Evolutionary conservation across 1,140 invertebrate species (phyloP), one percentile per base, ranked within the genome.

Genomic region (Battus philenor): DNA sequence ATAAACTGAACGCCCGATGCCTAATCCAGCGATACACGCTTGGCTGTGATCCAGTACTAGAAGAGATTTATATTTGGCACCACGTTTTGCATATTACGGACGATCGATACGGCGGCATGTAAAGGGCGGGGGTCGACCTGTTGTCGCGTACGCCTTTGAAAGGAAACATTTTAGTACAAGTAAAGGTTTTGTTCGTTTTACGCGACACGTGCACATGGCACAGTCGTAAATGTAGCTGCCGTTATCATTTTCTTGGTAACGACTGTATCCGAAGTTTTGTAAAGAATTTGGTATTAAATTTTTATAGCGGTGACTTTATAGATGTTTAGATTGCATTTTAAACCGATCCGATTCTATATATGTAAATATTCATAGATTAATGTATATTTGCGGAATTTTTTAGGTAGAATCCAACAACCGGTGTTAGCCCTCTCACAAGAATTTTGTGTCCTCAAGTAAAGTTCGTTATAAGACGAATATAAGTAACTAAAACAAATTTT

Each of bases 31-130:
- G 26, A 29, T 36, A 11, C 8, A 8, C 32, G 6, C 16, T 36
- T 36, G 33, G 33, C 33, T 1, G 1, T 5, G 17, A 4, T 36
- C 33, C 33, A 36, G 33, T 36, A 36, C 10, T 3, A 34, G n/a
- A 34, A 1, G 9, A 20, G 32, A 34, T 36, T 36, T 20, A 36
- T 33, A 15, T 33, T 9, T n/a, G 8, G 32, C 32, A n/a, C 18
- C 33, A 22, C 17, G 33, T 36, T 36, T 20, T 36, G 17, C 33
- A 36, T 36, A 15, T 31, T 31, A 22, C 32, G 4, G 4, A 8
- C 26, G 32, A 33, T 20, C 33, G 9, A 36, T 36, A 36, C 9
- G 8, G 10, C n/a, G 33, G 18, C 6, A 20, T 20, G 2, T 3
- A 20, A 20, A 3, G 18, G 18, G 18, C 2, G 3, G 16, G 9